Percentiles rank a stretch among this genome's conserved stretches.
Evolutionary conservation across 1,140 invertebrate species (phyloP).

Genomic region (Drosophila asahinai): DNA sequence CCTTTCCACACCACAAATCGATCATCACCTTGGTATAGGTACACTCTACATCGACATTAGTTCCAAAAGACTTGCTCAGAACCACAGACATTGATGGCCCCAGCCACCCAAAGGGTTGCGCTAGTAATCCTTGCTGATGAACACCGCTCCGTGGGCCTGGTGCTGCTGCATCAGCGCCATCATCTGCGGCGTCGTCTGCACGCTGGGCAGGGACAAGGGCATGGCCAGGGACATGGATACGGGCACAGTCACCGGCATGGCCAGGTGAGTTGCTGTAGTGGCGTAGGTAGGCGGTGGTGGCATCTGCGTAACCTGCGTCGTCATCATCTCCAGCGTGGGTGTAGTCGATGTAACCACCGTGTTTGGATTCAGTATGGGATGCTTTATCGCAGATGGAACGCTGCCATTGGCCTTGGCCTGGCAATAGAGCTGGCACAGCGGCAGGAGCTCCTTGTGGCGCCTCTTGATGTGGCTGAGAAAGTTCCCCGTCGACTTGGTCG

Average conservation of each 20-base stretch:
- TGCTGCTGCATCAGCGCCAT: constrained; percentile 73
- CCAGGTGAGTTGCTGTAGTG: constrained; percentile 44
- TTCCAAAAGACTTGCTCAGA: constrained; percentile 7
- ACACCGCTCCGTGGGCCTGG: constrained; percentile 57
- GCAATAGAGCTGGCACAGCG: constrained; percentile 74
- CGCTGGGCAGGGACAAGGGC: constrained; percentile 52
- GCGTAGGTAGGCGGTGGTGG: constrained; percentile 36
- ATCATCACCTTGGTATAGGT: constrained; percentile 24
- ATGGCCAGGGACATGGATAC: constrained; percentile 62
- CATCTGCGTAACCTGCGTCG: constrained; percentile 15
- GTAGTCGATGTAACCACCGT: constrained; percentile 19
- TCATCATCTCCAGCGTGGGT: constrained; percentile 37
- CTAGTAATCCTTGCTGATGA: constrained; percentile 71
- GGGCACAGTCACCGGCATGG: constrained; percentile 50
- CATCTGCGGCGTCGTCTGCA: constrained; percentile 68
- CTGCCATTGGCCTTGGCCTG: constrained; percentile 65
- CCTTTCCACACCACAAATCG: not conserved
- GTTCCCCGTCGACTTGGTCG: constrained; percentile 79
- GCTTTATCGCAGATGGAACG: constrained; percentile 18
- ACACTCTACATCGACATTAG: constrained; percentile 37
- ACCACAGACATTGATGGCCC: constrained; percentile 26
- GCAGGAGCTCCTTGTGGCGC: constrained; percentile 74
- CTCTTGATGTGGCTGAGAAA: constrained; percentile 82
- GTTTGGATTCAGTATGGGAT: constrained; percentile 3
- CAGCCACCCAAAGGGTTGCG: constrained; percentile 12